Evolutionary conservation across 2,888 invertebrate species (phyloP).

Genomic region (Erynnis tages): DNA sequence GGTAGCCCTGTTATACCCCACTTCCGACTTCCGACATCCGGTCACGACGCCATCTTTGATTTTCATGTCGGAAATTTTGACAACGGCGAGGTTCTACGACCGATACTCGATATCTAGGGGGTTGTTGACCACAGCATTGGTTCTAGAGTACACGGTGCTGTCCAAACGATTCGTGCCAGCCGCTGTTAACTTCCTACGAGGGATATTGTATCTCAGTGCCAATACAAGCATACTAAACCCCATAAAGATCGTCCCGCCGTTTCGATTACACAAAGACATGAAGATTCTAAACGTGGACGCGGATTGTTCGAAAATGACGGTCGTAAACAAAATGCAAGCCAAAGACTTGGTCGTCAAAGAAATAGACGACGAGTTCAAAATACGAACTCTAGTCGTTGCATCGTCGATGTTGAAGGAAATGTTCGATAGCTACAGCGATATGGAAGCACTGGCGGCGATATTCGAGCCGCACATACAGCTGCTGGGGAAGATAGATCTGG

Average conservation of each 20-base stretch:
- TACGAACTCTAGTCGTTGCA: constrained; percentile 79
- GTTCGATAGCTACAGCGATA: constrained; percentile 70
- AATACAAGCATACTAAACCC: constrained; percentile 82
- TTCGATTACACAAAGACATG: constrained; percentile 78
- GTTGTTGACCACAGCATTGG: constrained; percentile 86
- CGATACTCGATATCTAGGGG: constrained; percentile 88
- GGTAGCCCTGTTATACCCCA: constrained; percentile 90
- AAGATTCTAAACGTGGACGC: constrained; percentile 82
- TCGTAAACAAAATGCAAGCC: constrained; percentile 70
- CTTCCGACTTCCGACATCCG: constrained; percentile 94
- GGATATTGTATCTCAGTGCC: constrained; percentile 87
- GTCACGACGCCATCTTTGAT: constrained; percentile 92
- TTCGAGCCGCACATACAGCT: constrained; percentile 81
- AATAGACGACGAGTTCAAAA: constrained; percentile 84
- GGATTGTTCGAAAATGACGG: constrained; percentile 65
- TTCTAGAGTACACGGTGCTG: constrained; percentile 88
- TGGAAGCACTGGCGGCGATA: constrained; percentile 65
- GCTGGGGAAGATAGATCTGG: constrained; percentile 78
- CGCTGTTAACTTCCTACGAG: constrained; percentile 89
- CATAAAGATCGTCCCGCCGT: constrained; percentile 85
- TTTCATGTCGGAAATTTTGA: constrained; percentile 91
- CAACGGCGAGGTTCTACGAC: constrained; percentile 82
- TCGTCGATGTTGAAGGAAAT: constrained; percentile 83
- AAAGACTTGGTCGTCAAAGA: constrained; percentile 78
- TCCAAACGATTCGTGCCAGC: constrained; percentile 92